A percentile compares a stretch with the other conserved stretches of the same genome.
Evolutionary conservation across 2,113 vertebrate species (phyloP).

Genomic region (Rhinolophus ferrumequinum): DNA sequence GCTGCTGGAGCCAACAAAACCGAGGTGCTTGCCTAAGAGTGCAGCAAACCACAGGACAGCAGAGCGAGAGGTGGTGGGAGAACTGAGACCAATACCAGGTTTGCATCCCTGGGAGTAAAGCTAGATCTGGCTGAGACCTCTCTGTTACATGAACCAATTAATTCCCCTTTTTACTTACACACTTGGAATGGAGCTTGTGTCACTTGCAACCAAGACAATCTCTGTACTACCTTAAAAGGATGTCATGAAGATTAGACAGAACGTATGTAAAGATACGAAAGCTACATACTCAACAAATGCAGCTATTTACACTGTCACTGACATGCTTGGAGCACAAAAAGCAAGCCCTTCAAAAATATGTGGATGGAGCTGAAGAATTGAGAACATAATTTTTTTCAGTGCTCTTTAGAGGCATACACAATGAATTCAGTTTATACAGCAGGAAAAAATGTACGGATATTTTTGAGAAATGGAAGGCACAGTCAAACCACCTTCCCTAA

Average conservation of each 20-base stretch:
- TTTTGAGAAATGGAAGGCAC: neutral
- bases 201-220: neutral
- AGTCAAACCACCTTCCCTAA: neutral
- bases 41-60: neutral
- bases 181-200: neutral
- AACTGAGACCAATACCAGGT: fast-evolving
- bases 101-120: neutral
- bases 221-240: neutral
- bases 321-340: neutral
- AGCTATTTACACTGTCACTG: no score
- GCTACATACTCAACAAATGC: neutral
- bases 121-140: neutral
- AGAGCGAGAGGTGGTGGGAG: no score
- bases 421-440: neutral
- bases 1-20: neutral
- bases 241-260: neutral
- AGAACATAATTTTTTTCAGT: neutral
- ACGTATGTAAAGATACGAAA: neutral
- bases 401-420: neutral
- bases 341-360: neutral
- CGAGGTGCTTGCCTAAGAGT: neutral
- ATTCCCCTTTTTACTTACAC: neutral
- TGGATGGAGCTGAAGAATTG: neutral
- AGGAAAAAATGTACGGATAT: neutral
- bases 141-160: neutral